Evolutionary conservation across 2,888 invertebrate genomes (phyloP).

Genomic region (Cephus pygmeus): DNA sequence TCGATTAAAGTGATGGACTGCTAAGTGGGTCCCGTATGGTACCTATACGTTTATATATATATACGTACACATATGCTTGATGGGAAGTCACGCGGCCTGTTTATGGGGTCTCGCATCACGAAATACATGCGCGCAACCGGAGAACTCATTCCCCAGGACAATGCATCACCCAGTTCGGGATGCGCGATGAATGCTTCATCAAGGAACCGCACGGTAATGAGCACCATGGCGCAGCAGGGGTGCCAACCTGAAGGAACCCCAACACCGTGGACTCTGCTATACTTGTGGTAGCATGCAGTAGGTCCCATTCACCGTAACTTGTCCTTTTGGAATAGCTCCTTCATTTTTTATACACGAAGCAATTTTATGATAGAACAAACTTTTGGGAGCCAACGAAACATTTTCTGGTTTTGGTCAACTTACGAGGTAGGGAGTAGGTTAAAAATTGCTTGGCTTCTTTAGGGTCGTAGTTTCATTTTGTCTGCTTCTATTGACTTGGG

Average conservation of each 20-base stretch:
- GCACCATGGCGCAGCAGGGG: constrained; percentile 12
- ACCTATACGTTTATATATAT: neutral
- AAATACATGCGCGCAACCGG: constrained; percentile 24
- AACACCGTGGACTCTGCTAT: neutral
- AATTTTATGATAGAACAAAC: neutral
- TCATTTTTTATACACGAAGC: neutral
- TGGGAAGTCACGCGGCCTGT: neutral
- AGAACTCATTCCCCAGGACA: constrained; percentile 46
- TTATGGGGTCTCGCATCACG: neutral
- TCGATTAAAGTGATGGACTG: constrained; percentile 58
- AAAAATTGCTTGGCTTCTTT: neutral
- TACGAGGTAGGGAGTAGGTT: neutral
- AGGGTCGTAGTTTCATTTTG: neutral
- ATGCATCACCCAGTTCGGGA: constrained; percentile 48
- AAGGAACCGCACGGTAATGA: constrained; percentile 42
- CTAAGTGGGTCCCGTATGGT: constrained; percentile 24
- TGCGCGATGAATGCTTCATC: constrained; percentile 44
- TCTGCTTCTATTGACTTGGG: neutral
- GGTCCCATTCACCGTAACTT: neutral
- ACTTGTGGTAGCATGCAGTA: neutral
- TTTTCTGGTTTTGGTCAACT: neutral
- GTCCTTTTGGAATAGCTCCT: neutral
- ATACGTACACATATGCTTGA: neutral
- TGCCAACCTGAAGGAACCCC: constrained; percentile 5
- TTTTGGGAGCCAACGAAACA: neutral